Evolutionary conservation across 2,113 vertebrate genomes (phyloP).

Genomic region (Nyctibius bracteatus): DNA sequence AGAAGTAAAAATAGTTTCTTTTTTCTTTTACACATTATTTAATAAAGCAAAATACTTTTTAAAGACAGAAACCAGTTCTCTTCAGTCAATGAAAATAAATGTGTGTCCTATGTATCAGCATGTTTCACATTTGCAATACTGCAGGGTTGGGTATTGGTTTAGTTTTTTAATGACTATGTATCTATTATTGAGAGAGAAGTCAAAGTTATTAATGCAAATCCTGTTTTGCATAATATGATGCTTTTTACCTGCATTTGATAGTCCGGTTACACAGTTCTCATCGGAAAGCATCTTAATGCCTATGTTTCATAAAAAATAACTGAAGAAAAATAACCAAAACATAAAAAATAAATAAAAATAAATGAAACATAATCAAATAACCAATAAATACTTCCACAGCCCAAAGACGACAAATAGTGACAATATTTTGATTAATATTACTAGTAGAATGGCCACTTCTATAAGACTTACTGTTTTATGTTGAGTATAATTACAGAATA

Average conservation of each 20-base stretch:
- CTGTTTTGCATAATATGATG: neutral
- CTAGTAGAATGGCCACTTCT: neutral
- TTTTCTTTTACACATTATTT: neutral
- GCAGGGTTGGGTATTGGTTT: neutral
- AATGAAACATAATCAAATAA: neutral
- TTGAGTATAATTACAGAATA: neutral
- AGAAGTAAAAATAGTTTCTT: neutral
- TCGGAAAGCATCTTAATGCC: neutral
- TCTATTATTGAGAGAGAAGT: neutral
- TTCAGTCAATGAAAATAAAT: neutral
- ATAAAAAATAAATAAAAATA: neutral
- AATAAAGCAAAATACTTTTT: neutral
- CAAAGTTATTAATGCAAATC: neutral
- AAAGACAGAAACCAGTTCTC: neutral
- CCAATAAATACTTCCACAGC: neutral
- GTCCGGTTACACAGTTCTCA: neutral
- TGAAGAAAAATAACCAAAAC: neutral
- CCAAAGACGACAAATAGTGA: neutral
- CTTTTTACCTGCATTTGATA: neutral
- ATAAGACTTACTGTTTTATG: neutral
- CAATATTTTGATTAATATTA: neutral
- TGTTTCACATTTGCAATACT: neutral
- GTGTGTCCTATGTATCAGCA: neutral
- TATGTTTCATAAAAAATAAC: neutral
- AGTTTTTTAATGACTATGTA: neutral